A percentile compares a stretch with the other conserved stretches of the same genome.
Conservation (phyloP, 2,888 invertebrate genomes). For the Scaptomyza caliginosa region DNA sequence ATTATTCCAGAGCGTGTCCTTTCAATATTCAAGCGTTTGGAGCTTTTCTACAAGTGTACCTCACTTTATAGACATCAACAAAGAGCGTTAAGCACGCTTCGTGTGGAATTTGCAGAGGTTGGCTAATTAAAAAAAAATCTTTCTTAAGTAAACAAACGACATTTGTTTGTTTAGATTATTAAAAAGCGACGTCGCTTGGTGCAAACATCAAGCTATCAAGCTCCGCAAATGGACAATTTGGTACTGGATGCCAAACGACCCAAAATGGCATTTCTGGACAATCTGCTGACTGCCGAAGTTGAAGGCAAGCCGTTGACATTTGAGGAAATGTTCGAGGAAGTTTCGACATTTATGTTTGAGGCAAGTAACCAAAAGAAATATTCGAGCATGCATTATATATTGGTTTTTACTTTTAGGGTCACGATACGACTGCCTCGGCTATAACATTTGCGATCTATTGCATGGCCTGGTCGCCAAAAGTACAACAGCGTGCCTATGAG, state of each 20-base stretch:
- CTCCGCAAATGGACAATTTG: slow-evolving; percentile 22
- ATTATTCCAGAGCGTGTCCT: slow-evolving; percentile 53
- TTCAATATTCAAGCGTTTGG: slow-evolving; percentile 54
- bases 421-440: slow-evolving; percentile 86
- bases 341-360: slow-evolving; percentile 79
- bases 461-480: slow-evolving; percentile 84
- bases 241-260: slow-evolving; percentile 40
- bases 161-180: slow-evolving; percentile 40
- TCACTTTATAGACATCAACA: slow-evolving; percentile 84
- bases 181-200: slow-evolving; percentile 46
- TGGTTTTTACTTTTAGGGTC: slow-evolving; percentile 83
- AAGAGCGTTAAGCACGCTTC: slow-evolving; percentile 70
- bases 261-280: slow-evolving; percentile 77
- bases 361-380: slow-evolving; percentile 33
- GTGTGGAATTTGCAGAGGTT: slow-evolving; percentile 41
- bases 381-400: neutral
- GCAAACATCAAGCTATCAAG: slow-evolving; percentile 16
- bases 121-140: neutral
- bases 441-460: slow-evolving; percentile 85
- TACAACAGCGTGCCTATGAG: slow-evolving; percentile 85
- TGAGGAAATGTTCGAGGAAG: slow-evolving; percentile 75
- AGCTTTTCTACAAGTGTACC: slow-evolving; percentile 79
- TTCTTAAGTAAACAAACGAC: neutral
- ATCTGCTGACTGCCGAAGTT: slow-evolving; percentile 67
- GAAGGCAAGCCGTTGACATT: slow-evolving; percentile 67